Conservation (phyloP, 2,113 vertebrate genomes). For the Corythoichthys haematopterus region DNA sequence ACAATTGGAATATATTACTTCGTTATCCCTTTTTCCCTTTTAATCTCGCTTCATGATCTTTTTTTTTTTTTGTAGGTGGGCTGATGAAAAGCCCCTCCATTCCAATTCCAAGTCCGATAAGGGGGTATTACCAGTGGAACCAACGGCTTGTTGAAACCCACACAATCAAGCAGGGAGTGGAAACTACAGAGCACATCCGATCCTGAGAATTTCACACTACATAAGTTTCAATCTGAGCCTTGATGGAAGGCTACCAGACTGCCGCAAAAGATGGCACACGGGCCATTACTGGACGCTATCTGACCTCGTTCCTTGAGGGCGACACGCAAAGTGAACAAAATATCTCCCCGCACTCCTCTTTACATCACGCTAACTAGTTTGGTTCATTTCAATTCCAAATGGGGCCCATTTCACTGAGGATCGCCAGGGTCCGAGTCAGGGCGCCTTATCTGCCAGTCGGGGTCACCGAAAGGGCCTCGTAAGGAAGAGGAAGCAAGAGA, state of each 20-base stretch:
- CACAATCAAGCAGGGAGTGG: constrained; percentile 68
- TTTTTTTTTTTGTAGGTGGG: constrained; percentile 21
- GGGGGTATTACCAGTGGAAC: constrained; percentile 68
- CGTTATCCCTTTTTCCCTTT: constrained; percentile 54
- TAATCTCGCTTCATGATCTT: constrained; percentile 63
- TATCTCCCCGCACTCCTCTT: constrained; percentile 36
- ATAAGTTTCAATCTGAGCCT: constrained; percentile 73
- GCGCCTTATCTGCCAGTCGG: constrained; percentile 42
- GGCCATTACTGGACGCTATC: constrained; percentile 56
- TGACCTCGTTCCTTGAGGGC: constrained; percentile 32
- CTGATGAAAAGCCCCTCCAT: constrained; percentile 70
- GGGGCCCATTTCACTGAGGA: constrained; percentile 23
- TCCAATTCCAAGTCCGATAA: constrained; percentile 70
- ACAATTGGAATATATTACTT: constrained; percentile 63
- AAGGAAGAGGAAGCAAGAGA: constrained; percentile 63
- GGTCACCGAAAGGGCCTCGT: constrained; percentile 58
- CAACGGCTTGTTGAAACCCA: constrained; percentile 55
- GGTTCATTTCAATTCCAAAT: constrained; percentile 49
- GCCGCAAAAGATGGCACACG: constrained; percentile 59
- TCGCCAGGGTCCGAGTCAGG: constrained; percentile 18
- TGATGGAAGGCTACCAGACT: constrained; percentile 68
- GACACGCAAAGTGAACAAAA: constrained; percentile 55
- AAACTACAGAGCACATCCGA: constrained; percentile 72
- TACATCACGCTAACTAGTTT: constrained; percentile 27
- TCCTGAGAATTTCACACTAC: constrained; percentile 73